phyloP scores from a whole-genome alignment of 2,113 vertebrate genomes.

The Girardinichthys multiradiatus region DNA sequence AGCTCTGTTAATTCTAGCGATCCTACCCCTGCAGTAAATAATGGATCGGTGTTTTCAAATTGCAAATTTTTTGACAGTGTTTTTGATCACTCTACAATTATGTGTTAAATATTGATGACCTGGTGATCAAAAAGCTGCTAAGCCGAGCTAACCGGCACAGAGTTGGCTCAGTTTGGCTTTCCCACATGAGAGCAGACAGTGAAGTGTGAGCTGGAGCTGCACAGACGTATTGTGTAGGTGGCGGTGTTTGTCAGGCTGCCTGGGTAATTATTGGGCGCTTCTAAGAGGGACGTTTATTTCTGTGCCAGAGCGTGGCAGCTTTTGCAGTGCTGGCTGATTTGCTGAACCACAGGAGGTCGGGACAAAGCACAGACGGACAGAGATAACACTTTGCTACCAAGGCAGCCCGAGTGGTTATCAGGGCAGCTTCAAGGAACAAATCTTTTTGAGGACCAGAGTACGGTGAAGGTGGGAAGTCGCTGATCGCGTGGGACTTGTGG shows the following conservation, averaged over 20 bases:
- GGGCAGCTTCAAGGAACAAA: conserved; percentile 45
- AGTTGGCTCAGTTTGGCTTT: neutral
- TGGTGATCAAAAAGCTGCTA: conserved; percentile 7
- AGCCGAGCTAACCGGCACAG: conserved; percentile 2
- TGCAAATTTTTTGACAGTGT: neutral
- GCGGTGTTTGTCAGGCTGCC: neutral
- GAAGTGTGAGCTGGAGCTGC: neutral
- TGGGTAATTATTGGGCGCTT: conserved; percentile 29
- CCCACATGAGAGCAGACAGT: neutral
- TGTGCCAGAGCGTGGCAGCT: neutral
- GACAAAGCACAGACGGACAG: neutral
- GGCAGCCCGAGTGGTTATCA: conserved; percentile 11
- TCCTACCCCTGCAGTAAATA: no score
- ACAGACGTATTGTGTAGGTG: conserved; percentile 3
- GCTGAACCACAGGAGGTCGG: conserved; percentile 14
- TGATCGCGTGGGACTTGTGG: conserved; percentile 37
- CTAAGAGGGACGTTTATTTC: conserved; percentile 26
- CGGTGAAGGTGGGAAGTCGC: conserved; percentile 36
- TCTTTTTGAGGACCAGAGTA: conserved; percentile 26
- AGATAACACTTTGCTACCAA: conserved; percentile 1
- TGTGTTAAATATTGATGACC: conserved; percentile 1
- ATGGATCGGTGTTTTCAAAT: neutral
- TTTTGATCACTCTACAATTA: neutral
- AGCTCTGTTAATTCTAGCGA: neutral
- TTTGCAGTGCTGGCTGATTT: conserved; percentile 25